phyloP scores from a whole-genome alignment of 2,888 invertebrate genomes.

The Rhimphoctona megacephalus region DNA sequence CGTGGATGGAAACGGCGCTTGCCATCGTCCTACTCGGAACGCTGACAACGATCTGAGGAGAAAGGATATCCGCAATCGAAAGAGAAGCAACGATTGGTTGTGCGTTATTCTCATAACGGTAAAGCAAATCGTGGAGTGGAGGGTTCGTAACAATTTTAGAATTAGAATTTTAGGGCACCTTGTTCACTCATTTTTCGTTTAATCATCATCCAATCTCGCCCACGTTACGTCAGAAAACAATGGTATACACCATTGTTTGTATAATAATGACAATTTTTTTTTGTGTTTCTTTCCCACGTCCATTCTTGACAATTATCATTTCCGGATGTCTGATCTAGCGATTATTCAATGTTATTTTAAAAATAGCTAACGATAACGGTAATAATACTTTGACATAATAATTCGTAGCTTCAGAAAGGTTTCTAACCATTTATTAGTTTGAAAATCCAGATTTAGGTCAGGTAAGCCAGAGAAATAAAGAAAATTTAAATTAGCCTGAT shows the following conservation, averaged over 20 bases:
- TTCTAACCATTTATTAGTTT: not conserved
- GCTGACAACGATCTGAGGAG: slow-evolving; percentile 41
- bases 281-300: slow-evolving; percentile 1
- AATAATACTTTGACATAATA: slow-evolving; percentile 6
- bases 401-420: not conserved
- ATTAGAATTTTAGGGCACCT: slow-evolving; percentile 70
- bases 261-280: not conserved
- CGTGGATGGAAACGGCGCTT: not conserved
- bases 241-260: slow-evolving; percentile 26
- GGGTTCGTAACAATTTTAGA: slow-evolving; percentile 63
- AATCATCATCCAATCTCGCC: slow-evolving; percentile 53
- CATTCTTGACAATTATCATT: slow-evolving; percentile 16
- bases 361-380: slow-evolving; percentile 16
- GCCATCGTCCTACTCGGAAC: slow-evolving; percentile 1
- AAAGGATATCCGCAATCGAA: slow-evolving; percentile 60
- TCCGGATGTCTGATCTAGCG: slow-evolving; percentile 14
- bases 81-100: slow-evolving; percentile 49
- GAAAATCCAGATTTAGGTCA: not conserved
- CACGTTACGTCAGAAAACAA: slow-evolving; percentile 68
- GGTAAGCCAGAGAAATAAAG: not conserved
- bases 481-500: not conserved
- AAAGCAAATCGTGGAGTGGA: slow-evolving; percentile 48
- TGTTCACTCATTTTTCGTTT: slow-evolving; percentile 27
- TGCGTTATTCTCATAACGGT: slow-evolving; percentile 60
- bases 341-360: slow-evolving; percentile 24